Conservation (phyloP, 2,797 vertebrate genomes). For the Galagoides demidoff region DNA sequence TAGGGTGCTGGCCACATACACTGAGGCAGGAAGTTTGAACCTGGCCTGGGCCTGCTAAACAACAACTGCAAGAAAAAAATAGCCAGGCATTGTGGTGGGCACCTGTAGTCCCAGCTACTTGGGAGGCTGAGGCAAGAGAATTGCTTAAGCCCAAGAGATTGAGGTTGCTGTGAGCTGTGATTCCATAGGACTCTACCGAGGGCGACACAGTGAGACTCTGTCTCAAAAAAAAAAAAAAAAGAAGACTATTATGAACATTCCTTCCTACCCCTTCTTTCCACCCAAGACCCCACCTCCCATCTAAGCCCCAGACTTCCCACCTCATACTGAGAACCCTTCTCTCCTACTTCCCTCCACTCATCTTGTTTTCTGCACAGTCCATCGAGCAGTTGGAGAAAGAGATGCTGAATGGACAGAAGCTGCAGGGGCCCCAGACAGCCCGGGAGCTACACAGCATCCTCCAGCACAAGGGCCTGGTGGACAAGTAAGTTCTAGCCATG, state of each 20-base stretch:
- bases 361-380: conserved; percentile 86
- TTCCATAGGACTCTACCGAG: no score
- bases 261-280: neutral
- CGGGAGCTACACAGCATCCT: conserved; percentile 94
- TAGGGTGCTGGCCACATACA: no score
- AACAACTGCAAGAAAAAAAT: no score
- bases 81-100: no score
- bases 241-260: neutral
- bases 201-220: no score
- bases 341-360: neutral
- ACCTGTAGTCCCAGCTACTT: no score
- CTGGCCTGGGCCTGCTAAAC: no score
- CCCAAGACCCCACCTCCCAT: neutral
- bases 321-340: neutral
- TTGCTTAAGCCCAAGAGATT: no score
- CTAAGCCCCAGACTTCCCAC: neutral
- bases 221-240: no score
- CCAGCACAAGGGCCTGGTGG: conserved; percentile 91
- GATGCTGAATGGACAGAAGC: conserved; percentile 98
- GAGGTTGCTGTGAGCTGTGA: no score
- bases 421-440: conserved; percentile 96
- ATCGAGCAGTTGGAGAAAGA: conserved; percentile 97
- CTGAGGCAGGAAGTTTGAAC: no score
- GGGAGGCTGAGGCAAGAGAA: no score
- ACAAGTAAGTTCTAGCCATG: conserved; percentile 91